Conservation (phyloP, 2,888 invertebrate genomes). For the Pharmacophagus antenor region DNA sequence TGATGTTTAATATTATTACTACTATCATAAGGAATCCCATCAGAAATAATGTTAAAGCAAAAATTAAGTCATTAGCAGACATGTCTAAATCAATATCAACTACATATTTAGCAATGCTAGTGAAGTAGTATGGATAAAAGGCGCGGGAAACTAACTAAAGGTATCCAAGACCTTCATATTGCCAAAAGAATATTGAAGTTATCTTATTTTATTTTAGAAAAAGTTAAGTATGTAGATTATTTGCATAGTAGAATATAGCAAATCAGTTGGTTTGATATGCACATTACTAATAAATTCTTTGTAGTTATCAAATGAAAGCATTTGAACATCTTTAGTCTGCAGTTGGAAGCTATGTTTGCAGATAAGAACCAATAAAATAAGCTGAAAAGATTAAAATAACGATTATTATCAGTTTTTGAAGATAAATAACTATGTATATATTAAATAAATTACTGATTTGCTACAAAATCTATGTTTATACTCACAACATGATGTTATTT, state of each 20-base stretch:
- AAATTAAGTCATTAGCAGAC: constrained; percentile 75
- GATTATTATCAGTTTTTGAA: constrained; percentile 19
- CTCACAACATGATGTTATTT: constrained; percentile 80
- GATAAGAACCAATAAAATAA: constrained; percentile 55
- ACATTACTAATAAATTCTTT: constrained; percentile 49
- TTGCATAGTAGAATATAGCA: constrained; percentile 65
- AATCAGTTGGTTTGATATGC: constrained; percentile 54
- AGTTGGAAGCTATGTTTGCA: constrained; percentile 56
- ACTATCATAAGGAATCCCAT: constrained; percentile 85
- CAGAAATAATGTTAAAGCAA: constrained; percentile 75
- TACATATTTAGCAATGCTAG: constrained; percentile 85
- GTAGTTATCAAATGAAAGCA: constrained; percentile 46
- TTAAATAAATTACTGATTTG: too few relatives aligned
- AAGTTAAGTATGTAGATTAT: constrained; percentile 61
- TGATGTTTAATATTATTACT: constrained; percentile 90
- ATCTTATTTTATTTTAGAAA: constrained; percentile 63
- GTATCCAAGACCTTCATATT: constrained; percentile 89
- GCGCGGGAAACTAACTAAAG: constrained; percentile 85
- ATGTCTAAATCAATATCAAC: constrained; percentile 80
- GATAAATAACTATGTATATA: constrained; percentile 7
- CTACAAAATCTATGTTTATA: too few relatives aligned
- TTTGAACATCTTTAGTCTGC: constrained; percentile 43
- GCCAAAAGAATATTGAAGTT: constrained; percentile 70
- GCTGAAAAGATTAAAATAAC: constrained; percentile 51
- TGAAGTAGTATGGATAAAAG: constrained; percentile 86